A percentile compares a stretch with the other conserved stretches of the same genome.
Conservation (phyloP, 2,797 vertebrate species). For the Neosilurus hyrtlii region DNA sequence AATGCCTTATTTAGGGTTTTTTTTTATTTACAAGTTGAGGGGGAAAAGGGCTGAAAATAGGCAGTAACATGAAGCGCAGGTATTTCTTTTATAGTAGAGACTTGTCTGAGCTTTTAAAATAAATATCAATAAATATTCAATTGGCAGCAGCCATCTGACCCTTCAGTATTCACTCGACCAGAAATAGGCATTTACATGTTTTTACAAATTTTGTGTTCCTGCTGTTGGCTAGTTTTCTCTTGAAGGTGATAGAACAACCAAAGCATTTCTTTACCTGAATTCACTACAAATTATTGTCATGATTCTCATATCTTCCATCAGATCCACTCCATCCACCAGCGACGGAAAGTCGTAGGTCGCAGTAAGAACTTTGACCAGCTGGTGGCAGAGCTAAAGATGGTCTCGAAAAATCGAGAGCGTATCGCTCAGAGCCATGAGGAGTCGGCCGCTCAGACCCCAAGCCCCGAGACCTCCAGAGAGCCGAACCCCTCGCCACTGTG, state of each 20-base stretch:
- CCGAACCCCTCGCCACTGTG: constrained; percentile 65
- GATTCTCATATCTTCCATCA: constrained; percentile 53
- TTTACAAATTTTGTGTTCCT: neutral
- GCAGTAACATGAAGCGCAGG: neutral
- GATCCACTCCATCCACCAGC: constrained; percentile 93
- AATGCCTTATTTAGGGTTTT: neutral
- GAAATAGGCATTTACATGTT: neutral
- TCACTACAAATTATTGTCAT: too few relatives aligned
- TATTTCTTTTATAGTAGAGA: neutral
- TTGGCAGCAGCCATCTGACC: neutral
- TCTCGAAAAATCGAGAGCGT: constrained; percentile 80
- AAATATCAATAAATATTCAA: neutral
- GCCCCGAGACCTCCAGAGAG: constrained; percentile 67
- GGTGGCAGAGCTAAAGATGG: constrained; percentile 86
- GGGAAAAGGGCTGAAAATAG: neutral
- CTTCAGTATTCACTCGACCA: neutral
- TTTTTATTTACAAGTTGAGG: neutral
- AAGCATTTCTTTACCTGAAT: neutral
- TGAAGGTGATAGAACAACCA: neutral
- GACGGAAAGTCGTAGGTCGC: constrained; percentile 85
- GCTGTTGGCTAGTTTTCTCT: neutral
- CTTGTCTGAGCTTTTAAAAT: neutral
- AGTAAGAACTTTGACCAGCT: constrained; percentile 90
- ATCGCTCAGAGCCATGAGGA: constrained; percentile 63
- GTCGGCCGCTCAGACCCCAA: constrained; percentile 60